Percentiles rank a stretch among this genome's conserved stretches.
Conservation (phyloP, 1,140 invertebrate genomes). For the Littorina saxatilis region DNA sequence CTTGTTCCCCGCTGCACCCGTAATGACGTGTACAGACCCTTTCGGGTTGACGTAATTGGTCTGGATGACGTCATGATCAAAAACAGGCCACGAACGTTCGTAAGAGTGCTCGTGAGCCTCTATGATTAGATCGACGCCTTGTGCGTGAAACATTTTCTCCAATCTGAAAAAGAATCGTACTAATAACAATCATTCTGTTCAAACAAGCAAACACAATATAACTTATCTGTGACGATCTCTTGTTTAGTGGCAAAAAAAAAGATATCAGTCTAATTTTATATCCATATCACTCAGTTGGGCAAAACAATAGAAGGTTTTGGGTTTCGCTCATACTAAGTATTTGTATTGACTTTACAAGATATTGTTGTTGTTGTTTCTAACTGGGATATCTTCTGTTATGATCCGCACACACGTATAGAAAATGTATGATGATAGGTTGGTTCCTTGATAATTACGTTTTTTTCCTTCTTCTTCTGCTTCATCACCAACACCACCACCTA, state of each 20-base stretch:
- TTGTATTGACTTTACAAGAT: too few species aligned
- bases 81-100: slow-evolving; percentile 93
- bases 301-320: background rate
- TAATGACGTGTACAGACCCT: slow-evolving; percentile 92
- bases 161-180: slow-evolving; percentile 73
- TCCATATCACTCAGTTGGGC: background rate
- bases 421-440: too few species aligned
- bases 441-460: too few species aligned
- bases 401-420: too few species aligned
- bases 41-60: slow-evolving; percentile 84
- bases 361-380: too few species aligned
- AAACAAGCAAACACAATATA: slow-evolving; percentile 72
- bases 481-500: too few species aligned
- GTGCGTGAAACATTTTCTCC: slow-evolving; percentile 79
- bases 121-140: slow-evolving; percentile 86
- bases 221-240: background rate
- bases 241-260: too few species aligned
- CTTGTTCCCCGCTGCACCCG: slow-evolving; percentile 43
- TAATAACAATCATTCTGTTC: background rate
- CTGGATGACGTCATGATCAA: slow-evolving; percentile 69
- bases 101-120: slow-evolving; percentile 98
- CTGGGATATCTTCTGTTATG: too few species aligned
- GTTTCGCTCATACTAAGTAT: background rate
- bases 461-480: too few species aligned
- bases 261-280: too few species aligned